Evolutionary conservation across 2,113 vertebrate genomes (phyloP), one percentile per base, ranked within the genome.

Genomic region (Seriola dumerili): DNA sequence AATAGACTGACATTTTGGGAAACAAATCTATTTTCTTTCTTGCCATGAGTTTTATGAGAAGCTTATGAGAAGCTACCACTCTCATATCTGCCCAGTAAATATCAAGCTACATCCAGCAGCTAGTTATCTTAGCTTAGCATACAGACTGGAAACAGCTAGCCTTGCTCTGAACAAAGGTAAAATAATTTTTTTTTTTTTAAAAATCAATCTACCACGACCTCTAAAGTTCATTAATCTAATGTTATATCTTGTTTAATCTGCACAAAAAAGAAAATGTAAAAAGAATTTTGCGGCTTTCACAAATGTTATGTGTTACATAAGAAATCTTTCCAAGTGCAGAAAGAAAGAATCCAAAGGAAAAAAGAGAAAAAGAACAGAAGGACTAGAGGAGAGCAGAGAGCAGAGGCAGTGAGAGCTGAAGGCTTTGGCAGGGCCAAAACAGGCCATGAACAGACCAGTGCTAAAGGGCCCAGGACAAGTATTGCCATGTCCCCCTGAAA

Each of bases 401-500:
- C 19, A 65, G 23, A 36, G 77, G 57, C 42, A 72, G 67, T 59
- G 80, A 87, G 91, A 79, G 87, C 88, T 89, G 84, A 93, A 84
- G 90, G 88, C 78, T 82, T 78, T 91, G 87, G 90, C 87, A 91
- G 80, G 83, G 81, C 83, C 87, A 65, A 44, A 72, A 76, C 71
- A 79, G 91, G 89, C 93, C 91, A 90, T 81, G 85, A 87, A 86
- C 75, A 88, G 89, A 83, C 80, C 84, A 76, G 84, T 32, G 86
- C 87, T 90, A 77, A 91, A 92, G 85, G 90, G 92, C 87, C 86
- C 78, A 87, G 90, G 91, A 94, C 93, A 94, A 95, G 93, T 93
- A 82, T 90, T 93, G 92, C 92, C 91, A 91, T 90, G 94, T 94
- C 93, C 92, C 92, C 89, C 89, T 94, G 94, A 94, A 95, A 94